Percentiles rank a stretch among this genome's conserved stretches.
phyloP scores from a whole-genome alignment of 2,797 vertebrate species.

The Heterohyrax brucei region DNA sequence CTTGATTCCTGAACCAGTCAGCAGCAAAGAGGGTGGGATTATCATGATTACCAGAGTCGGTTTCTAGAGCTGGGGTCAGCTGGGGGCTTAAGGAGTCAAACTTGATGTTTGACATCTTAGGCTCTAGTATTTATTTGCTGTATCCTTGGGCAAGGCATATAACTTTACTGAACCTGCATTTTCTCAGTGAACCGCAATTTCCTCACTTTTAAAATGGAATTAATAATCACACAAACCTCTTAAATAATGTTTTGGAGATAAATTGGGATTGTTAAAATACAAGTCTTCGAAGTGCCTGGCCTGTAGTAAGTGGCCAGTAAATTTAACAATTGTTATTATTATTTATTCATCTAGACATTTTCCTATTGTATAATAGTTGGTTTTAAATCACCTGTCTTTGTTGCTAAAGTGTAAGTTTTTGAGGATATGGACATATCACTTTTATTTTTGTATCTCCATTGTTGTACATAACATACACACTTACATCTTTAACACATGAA shows the following conservation, averaged over 20 bases:
- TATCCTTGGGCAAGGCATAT: neutral
- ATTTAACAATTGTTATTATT: neutral
- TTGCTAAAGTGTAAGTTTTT: neutral
- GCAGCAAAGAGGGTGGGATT: neutral
- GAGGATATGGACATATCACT: neutral
- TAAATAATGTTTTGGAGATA: neutral
- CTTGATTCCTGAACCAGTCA: slow-evolving; percentile 38
- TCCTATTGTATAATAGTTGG: neutral
- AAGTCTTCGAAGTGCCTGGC: neutral
- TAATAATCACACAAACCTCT: neutral
- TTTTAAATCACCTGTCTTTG: slow-evolving; percentile 11
- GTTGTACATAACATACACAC: slow-evolving; percentile 31
- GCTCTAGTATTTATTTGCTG: neutral
- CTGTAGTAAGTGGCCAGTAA: neutral
- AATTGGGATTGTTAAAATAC: slow-evolving; percentile 38
- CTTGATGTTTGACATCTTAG: neutral
- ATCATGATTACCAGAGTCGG: neutral
- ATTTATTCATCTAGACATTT: neutral
- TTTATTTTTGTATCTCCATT: slow-evolving; percentile 39
- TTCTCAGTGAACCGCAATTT: neutral
- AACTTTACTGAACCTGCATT: neutral
- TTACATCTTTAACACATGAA: slow-evolving; percentile 37
- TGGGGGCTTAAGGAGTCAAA: neutral
- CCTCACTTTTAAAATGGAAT: too few species aligned
- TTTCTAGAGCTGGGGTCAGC: neutral